phyloP scores from a whole-genome alignment of 2,797 vertebrate species.

The Mormyrus proboscirostris region DNA sequence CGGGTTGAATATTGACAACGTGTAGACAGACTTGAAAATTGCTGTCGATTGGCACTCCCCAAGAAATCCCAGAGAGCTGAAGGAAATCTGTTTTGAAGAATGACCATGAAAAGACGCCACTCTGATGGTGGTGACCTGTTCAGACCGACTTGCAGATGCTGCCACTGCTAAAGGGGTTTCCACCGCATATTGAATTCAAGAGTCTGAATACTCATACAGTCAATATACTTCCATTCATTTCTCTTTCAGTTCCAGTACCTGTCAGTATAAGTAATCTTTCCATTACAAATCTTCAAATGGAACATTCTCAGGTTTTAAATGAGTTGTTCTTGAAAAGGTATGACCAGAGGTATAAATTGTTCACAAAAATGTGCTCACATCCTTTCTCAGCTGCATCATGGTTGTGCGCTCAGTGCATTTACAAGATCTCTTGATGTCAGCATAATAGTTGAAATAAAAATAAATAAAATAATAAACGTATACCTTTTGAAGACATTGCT shows the following conservation, averaged over 20 bases:
- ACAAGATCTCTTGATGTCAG: not conserved
- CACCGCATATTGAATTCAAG: not conserved
- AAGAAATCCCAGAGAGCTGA: not conserved
- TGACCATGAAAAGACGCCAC: not conserved
- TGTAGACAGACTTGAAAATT: not conserved
- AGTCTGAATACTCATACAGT: not conserved
- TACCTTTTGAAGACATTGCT: slow-evolving; percentile 1
- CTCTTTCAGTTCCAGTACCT: not conserved
- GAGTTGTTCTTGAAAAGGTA: not conserved
- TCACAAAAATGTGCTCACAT: not conserved
- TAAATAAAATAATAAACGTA: not conserved
- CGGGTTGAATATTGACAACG: not conserved
- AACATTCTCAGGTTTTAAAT: not conserved
- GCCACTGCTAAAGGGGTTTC: not conserved
- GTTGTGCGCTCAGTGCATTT: not conserved
- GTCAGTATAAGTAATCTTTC: not conserved
- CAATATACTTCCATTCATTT: not conserved
- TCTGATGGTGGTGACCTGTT: not conserved
- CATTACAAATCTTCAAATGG: not conserved
- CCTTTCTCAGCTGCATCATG: not conserved
- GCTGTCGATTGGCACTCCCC: not conserved
- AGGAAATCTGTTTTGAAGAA: not conserved
- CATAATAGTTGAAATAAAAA: not conserved
- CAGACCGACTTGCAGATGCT: not conserved
- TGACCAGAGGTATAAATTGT: not conserved